A percentile compares a stretch with the other conserved stretches of the same genome.
phyloP scores from a whole-genome alignment of 1,140 invertebrate species.

The Samia ricini region DNA sequence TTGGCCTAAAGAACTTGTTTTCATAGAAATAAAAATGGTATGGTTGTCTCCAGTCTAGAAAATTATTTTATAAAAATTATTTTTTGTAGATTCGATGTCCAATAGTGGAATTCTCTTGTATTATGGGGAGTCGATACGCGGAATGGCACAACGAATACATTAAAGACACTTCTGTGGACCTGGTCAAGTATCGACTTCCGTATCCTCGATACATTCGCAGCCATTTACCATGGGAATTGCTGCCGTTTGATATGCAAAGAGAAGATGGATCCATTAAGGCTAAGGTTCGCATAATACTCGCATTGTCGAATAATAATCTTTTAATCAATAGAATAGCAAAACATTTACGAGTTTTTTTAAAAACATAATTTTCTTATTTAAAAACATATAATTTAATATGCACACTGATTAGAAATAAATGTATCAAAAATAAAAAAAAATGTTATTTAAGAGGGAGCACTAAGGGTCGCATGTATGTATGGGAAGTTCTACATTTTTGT shows the following conservation, averaged over 20 bases:
- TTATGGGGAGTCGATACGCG: slow-evolving; percentile 77
- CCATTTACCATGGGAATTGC: slow-evolving; percentile 87
- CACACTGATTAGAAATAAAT: no score
- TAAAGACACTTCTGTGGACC: slow-evolving; percentile 82
- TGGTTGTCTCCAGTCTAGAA: no score
- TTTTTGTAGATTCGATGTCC: slow-evolving; percentile 70
- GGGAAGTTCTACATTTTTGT: no score
- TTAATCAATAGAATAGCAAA: no score
- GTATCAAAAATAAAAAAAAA: no score
- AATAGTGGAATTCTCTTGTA: slow-evolving; percentile 76
- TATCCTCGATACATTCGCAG: slow-evolving; percentile 87
- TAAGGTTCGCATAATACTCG: slow-evolving; percentile 82
- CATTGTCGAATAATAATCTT: background rate
- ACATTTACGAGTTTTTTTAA: no score
- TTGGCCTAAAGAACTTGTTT: no score
- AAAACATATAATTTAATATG: no score
- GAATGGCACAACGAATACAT: slow-evolving; percentile 74
- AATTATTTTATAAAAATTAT: background rate
- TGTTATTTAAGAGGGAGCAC: no score
- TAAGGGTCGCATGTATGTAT: no score
- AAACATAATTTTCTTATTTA: no score
- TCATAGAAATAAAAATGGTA: no score
- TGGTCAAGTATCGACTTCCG: slow-evolving; percentile 80
- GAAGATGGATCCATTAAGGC: slow-evolving; percentile 84
- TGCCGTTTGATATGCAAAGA: slow-evolving; percentile 83